These are phyloP conservation scores for Sciaenops ocellatus DNA, from an alignment of 2,797 vertebrate genomes.

Conservation along the genomic window DNA sequence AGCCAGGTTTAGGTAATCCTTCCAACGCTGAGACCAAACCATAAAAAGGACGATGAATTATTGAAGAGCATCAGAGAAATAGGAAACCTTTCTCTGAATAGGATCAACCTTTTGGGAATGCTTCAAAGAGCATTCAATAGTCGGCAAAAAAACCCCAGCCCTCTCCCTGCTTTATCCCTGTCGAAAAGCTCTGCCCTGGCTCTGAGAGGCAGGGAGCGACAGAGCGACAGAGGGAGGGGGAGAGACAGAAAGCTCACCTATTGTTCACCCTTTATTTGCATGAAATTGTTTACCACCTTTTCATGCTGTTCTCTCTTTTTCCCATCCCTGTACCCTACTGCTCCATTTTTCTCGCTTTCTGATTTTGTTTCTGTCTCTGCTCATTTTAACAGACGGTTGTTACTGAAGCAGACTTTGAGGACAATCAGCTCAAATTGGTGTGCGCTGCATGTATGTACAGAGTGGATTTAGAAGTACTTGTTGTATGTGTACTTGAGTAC, in stretches of 20 bases:
- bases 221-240: slow-evolving; percentile 58
- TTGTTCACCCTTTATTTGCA: slow-evolving; percentile 84
- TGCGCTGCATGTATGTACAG: background rate
- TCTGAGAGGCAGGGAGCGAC: slow-evolving; percentile 60
- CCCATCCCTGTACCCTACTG: slow-evolving; percentile 66
- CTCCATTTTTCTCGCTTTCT: slow-evolving; percentile 64
- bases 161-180: slow-evolving; percentile 77
- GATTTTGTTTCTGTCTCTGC: slow-evolving; percentile 60
- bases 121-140: slow-evolving; percentile 86
- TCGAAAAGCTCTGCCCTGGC: slow-evolving; percentile 78
- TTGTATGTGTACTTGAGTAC: background rate
- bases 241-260: slow-evolving; percentile 74
- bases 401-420: slow-evolving; percentile 49
- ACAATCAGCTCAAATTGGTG: slow-evolving; percentile 54
- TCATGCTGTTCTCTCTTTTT: slow-evolving; percentile 74
- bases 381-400: slow-evolving; percentile 53
- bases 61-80: slow-evolving; percentile 86
- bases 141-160: slow-evolving; percentile 64
- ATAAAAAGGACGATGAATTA: slow-evolving; percentile 85
- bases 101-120: slow-evolving; percentile 87
- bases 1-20: slow-evolving; percentile 85
- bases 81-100: slow-evolving; percentile 85
- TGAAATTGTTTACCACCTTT: slow-evolving; percentile 84
- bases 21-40: slow-evolving; percentile 81
- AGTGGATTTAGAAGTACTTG: slow-evolving; percentile 4